Base-by-base conservation (phyloP, 2,888 invertebrate species). In the Drosophila kanekoi region DNA sequence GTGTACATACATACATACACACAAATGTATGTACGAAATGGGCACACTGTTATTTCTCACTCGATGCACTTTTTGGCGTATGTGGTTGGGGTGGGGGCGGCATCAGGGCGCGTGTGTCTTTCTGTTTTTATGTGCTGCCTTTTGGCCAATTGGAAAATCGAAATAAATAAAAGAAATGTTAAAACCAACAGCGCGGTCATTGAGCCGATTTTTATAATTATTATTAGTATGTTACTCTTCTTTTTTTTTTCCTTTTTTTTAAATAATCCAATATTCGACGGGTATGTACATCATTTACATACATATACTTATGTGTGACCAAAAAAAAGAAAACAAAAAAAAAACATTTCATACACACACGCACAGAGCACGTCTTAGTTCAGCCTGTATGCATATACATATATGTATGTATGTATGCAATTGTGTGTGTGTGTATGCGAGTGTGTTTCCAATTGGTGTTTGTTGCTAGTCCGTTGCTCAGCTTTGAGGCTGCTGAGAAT, bases 371-470 rank as follows among this genome's bases (percentile, higher is more conserved):
- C 62, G 62, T 67, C 73, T 67, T 53, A 60, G 68, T 68, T 78
- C 41, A 72, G 70, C 70, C 77, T 72, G 57, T 56, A 65, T 65
- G 54, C 66, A 66, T 57, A 71, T 64, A 66, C 49, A 71, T 64
- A 66, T 61, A 71, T 64, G 66, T 61, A 68, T 52, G 53, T 58
- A 72, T 77, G 67, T 83, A 80, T 80, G 65, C 72, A 61, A 61
- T 18, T 16, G 45, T 60, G 49, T 69, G 52, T 20, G 20, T 20
- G 20, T 20, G 54, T 40, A 43, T 40, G 45, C 58, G 49, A 70
- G 67, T 73, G 68, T 73, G 75, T 59, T 77, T 77, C 60, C 78
- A 81, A 73, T 68, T 78, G 73, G 74, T 69, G 61, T 81, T 81
- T 78, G 69, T 73, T 70, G 65, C 79, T 75, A 79, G 79, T 68